Percentiles rank a stretch among this genome's conserved stretches.
Conservation (phyloP, 2,888 invertebrate genomes). For the Gibbula magus region DNA sequence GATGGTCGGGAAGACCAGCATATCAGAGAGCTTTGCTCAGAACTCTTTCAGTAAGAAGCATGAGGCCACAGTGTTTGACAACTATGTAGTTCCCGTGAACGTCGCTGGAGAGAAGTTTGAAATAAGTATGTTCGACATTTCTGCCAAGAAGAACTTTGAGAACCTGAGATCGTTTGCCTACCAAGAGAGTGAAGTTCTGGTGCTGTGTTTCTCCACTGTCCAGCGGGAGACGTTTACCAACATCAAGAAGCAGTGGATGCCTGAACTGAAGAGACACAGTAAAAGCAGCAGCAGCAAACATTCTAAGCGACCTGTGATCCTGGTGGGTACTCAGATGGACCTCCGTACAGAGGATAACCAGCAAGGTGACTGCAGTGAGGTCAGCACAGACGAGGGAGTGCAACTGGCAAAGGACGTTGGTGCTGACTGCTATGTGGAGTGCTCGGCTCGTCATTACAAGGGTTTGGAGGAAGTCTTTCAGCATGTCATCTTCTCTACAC, state of each 20-base stretch:
- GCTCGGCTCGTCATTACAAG: conserved; percentile 49
- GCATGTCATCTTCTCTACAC: conserved; percentile 49
- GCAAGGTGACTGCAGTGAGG: no score
- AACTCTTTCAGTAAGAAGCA: conserved; percentile 41
- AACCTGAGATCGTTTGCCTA: conserved; percentile 60
- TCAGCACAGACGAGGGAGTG: no score
- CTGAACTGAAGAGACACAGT: conserved; percentile 57
- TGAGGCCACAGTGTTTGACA: conserved; percentile 61
- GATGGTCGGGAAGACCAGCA: conserved; percentile 63
- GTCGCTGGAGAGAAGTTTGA: conserved; percentile 60
- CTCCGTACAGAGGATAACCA: no score
- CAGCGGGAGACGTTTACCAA: conserved; percentile 62
- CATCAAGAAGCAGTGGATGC: no score
- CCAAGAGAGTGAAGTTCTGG: conserved; percentile 61
- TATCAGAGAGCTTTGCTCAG: conserved; percentile 53
- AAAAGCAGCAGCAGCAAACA: conserved; percentile 41
- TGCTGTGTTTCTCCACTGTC: conserved; percentile 61
- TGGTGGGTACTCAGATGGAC: no score
- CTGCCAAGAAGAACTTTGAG: conserved; percentile 62
- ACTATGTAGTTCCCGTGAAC: conserved; percentile 53
- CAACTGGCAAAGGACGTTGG: conserved; percentile 49
- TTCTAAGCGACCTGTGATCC: no score
- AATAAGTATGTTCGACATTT: conserved; percentile 62
- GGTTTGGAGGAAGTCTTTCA: conserved; percentile 56
- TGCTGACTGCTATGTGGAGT: conserved; percentile 58